Evolutionary conservation across 2,888 invertebrate species (phyloP), one percentile per base, ranked within the genome.

Genomic region (Melieria omissa): DNA sequence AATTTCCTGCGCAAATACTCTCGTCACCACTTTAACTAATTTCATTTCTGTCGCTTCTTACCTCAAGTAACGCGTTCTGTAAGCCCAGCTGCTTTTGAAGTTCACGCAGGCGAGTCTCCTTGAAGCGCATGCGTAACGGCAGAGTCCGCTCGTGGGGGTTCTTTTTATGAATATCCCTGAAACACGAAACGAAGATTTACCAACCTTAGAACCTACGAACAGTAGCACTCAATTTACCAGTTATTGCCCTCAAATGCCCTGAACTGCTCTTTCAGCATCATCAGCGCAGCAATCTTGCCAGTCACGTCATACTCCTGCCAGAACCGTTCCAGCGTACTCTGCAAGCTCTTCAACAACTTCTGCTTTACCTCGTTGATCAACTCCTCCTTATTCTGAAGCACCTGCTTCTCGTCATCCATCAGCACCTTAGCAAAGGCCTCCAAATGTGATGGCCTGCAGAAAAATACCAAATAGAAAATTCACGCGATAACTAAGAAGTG

Each of bases 211-310:
- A 2, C 29, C 29, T 29, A 29, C 29, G 29, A 29, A 29, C 42
- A 46, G 46, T 9, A 12, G 8, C 57, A 42, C 10, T 46, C 62
- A 29, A 67, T 58, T 70, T 74, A 83, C 83, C 82, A 81, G 68
- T 78, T 78, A 0, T 76, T 66, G 4, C 77, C 78, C 29, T 70
- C 70, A 14, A 65, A 75, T 10, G 77, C 57, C 14, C 76, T 77
- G 62, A 76, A 82, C 29, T 77, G 76, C 0, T 81, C 75, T 63
- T 82, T 82, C 4, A 81, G 65, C 62, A 79, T 73, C 44, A 81
- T 79, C 45, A 83, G 16, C 4, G 75, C 69, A 3, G 78, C 76
- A 9, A 83, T 68, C 4, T 76, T 77, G 10, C 77, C 74, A 0
- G 78, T 71, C 6, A 83, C 77, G 54, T 74, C 65, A 52, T 74